Percentiles rank a stretch among this genome's conserved stretches.
These are phyloP conservation scores for Heterotis niloticus DNA, from an alignment of 2,113 vertebrate genomes.

Conservation along the genomic window DNA sequence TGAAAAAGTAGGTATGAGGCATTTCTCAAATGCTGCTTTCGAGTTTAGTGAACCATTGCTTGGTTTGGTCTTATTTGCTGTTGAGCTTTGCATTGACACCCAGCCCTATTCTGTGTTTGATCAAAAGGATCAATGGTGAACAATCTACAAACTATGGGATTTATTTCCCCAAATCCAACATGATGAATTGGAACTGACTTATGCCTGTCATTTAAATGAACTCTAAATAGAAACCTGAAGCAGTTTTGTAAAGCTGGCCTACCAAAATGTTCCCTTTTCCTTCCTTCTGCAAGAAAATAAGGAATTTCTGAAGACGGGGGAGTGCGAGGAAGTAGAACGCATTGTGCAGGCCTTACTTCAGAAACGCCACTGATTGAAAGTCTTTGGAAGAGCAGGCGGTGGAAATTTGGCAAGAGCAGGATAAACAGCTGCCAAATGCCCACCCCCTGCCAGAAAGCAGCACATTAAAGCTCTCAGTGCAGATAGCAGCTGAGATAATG, in stretches of 20 bases:
- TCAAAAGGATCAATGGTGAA: neutral
- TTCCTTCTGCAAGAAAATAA: neutral
- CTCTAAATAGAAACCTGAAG: conserved; percentile 1
- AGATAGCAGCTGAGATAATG: too few relatives aligned
- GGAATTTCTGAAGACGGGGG: neutral
- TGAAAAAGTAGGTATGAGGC: neutral
- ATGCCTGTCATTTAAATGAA: neutral
- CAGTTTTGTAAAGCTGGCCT: neutral
- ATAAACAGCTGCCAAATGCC: neutral
- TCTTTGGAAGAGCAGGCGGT: conserved; percentile 3
- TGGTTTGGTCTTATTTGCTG: neutral
- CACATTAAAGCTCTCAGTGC: neutral
- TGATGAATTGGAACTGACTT: neutral
- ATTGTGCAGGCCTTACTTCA: neutral
- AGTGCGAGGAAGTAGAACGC: neutral
- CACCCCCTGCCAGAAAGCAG: neutral
- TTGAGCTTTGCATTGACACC: neutral
- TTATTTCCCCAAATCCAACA: conserved; percentile 16
- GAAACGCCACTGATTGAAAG: neutral
- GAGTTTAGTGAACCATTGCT: neutral
- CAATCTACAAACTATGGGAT: neutral
- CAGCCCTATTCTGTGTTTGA: neutral
- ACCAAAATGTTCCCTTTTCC: neutral
- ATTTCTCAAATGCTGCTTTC: too few relatives aligned
- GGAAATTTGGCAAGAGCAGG: neutral